phyloP scores from a whole-genome alignment of 2,888 invertebrate genomes.

The Fragum fragum region DNA sequence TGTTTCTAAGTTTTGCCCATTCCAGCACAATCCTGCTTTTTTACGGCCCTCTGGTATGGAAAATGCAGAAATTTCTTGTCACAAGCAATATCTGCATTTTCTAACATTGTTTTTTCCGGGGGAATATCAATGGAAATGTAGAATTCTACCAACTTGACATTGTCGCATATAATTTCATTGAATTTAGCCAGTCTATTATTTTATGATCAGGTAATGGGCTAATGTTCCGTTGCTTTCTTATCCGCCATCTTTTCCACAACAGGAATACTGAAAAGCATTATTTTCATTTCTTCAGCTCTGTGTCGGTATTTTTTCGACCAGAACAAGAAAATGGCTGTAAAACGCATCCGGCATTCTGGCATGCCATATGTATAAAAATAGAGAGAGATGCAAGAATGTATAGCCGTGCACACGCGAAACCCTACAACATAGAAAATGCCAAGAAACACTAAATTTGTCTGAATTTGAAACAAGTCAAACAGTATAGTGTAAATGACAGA shows the following conservation, averaged over 20 bases:
- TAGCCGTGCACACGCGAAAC: not conserved
- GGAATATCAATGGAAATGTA: no score
- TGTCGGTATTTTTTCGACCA: conserved; percentile 9
- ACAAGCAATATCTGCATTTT: no score
- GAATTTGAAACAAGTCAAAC: conserved; percentile 2
- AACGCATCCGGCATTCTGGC: conserved; percentile 19
- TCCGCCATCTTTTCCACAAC: not conserved
- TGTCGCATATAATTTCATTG: no score
- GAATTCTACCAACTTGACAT: no score
- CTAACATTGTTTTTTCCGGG: no score
- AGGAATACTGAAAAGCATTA: not conserved
- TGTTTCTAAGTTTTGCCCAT: no score
- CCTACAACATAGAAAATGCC: conserved; percentile 7
- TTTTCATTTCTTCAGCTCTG: not conserved
- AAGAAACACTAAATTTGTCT: not conserved
- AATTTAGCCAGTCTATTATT: no score
- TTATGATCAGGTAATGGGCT: no score
- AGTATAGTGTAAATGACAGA: conserved; percentile 1
- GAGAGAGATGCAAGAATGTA: conserved; percentile 15
- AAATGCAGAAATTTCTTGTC: no score
- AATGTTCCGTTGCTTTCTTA: not conserved
- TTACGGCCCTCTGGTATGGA: no score
- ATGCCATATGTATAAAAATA: conserved; percentile 17
- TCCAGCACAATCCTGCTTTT: no score
- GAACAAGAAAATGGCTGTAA: not conserved